Base-by-base conservation (phyloP, 2,113 vertebrate species). In the Lepus americanus region DNA sequence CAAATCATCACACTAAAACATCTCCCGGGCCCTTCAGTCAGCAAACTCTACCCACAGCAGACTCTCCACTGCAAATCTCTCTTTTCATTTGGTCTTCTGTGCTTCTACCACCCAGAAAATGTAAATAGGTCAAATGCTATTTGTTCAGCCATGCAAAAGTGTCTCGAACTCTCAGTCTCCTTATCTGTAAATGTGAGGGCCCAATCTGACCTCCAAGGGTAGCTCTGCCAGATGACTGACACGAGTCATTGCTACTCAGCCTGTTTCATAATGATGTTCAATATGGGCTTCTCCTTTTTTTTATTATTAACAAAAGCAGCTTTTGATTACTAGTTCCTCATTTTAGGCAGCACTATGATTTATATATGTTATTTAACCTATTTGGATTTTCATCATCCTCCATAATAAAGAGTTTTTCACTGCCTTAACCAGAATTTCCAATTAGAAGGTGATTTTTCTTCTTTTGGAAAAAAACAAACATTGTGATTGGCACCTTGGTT, bases 401-500 rank as follows among this genome's bases (percentile, higher is more conserved):
- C 31, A 77, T 90, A 67, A 79, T 85, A 92, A 92, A 81, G 14
- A 31, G 90, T 78, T 81, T 77, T 63, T 81, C 67, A 69, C 85
- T 73, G 31, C 90, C 33, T 96, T 33, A 86, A 76, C 2, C 11
- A 63, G 86, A 92, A 88, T 94, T 73, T 93, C 44, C 63, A 77
- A 39, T 55, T 87, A 44, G 44, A 87, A 89, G 29, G 39, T 22
- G 8, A 84, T 7, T 19, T 7, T 73, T 29, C 78, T 53, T 79
- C 36, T 59, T 44, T 44, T 19, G 44, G 5, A 67, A 79, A 74
- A 74, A 53, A 67, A 61, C n/a, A 6, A 27, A 90, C 31, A 9
- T 19, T 31, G 25, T 72, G 49, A 80, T 7, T 61, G 53, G n/a
- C 29, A 67, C 29, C 23, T n/a, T 0, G 1, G 36, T 29, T 78